These are phyloP conservation scores for Seriola dumerili DNA, from an alignment of 2,113 vertebrate species.

Conservation along the genomic window DNA sequence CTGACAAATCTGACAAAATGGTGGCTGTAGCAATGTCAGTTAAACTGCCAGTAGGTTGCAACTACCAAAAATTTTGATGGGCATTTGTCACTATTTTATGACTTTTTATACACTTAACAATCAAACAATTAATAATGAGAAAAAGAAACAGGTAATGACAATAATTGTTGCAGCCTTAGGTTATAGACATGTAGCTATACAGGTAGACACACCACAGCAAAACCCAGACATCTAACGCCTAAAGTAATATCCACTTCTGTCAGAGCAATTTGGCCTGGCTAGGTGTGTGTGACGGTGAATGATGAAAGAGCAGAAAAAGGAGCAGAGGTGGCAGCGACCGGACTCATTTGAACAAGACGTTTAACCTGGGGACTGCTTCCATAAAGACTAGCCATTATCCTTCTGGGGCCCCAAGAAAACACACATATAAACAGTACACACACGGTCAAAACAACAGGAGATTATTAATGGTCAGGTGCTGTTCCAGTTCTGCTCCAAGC, in stretches of 20 bases:
- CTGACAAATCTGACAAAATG: too few species aligned
- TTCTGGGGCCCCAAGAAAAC: conserved; percentile 58
- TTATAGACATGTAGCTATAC: neutral
- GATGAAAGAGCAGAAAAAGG: conserved; percentile 29
- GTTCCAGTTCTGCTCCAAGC: conserved; percentile 60
- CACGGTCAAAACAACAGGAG: conserved; percentile 67
- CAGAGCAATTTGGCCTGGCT: conserved; percentile 6
- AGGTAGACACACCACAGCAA: neutral
- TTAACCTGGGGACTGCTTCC: conserved; percentile 47
- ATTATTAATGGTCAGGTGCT: conserved; percentile 74
- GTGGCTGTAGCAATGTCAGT: neutral
- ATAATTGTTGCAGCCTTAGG: neutral
- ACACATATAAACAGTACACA: conserved; percentile 46
- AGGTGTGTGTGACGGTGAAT: conserved; percentile 37
- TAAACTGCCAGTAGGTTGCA: neutral
- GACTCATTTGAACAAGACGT: conserved; percentile 55
- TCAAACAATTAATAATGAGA: neutral
- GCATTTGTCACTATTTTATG: neutral
- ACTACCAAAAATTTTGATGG: too few species aligned
- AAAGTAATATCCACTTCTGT: conserved; percentile 6
- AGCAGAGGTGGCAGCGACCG: neutral
- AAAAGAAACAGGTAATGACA: neutral
- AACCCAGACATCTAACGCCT: neutral
- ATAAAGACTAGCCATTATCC: conserved; percentile 57
- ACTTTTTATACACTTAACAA: neutral